phyloP scores from a whole-genome alignment of 2,888 invertebrate species.

The Stenolophus ochropezus region DNA sequence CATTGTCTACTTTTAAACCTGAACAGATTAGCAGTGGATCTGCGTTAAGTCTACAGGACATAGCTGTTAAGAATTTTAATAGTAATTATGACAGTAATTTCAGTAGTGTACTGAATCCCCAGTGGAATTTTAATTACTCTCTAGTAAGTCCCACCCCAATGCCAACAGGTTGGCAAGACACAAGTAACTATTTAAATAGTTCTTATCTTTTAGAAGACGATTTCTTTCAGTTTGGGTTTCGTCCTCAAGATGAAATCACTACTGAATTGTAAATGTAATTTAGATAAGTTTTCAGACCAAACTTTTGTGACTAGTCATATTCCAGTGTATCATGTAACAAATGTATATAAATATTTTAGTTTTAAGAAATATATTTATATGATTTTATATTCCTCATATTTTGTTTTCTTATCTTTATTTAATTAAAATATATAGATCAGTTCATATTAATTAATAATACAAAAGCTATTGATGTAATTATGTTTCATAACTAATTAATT shows the following conservation, averaged over 20 bases:
- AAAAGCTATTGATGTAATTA: not conserved
- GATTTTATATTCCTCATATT: conserved; percentile 38
- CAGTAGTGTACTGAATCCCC: conserved; percentile 72
- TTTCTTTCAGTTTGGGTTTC: conserved; percentile 87
- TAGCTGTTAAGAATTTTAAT: conserved; percentile 69
- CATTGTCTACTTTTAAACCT: conserved; percentile 72
- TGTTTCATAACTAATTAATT: not conserved
- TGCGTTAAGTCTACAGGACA: conserved; percentile 69
- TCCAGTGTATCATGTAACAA: conserved; percentile 59
- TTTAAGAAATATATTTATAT: conserved; percentile 57
- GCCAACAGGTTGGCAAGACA: conserved; percentile 73
- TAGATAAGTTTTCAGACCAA: conserved; percentile 57
- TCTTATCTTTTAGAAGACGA: conserved; percentile 86
- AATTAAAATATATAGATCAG: not conserved
- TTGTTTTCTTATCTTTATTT: not conserved
- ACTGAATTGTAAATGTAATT: conserved; percentile 81
- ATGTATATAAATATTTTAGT: conserved; percentile 60
- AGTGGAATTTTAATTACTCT: conserved; percentile 74
- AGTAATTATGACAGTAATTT: conserved; percentile 69
- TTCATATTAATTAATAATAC: not conserved
- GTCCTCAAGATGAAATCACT: conserved; percentile 92
- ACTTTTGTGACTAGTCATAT: conserved; percentile 62
- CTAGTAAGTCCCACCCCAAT: conserved; percentile 68
- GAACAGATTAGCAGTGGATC: conserved; percentile 69
- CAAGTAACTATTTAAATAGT: conserved; percentile 72